Evolutionary conservation across 2,888 invertebrate species (phyloP).

Genomic region (Acanthococcus lagerstroemiae): DNA sequence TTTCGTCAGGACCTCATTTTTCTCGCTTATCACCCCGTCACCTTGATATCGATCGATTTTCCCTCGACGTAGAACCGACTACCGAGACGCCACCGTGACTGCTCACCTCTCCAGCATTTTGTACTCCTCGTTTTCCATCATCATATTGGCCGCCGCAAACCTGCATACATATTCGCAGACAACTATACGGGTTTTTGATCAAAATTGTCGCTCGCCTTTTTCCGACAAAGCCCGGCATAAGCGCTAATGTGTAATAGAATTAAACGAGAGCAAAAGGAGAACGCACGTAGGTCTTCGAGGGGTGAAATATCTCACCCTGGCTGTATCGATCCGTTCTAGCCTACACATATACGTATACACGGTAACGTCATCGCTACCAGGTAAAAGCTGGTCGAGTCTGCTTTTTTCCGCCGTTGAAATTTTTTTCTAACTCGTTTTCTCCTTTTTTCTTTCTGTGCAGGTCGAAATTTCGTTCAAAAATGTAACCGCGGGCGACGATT

Average conservation of each 20-base stretch:
- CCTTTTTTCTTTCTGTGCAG: neutral
- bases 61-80: no score
- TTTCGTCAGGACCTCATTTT: no score
- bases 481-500: no score
- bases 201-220: no score
- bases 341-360: slow-evolving; percentile 1
- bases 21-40: neutral
- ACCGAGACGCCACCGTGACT: no score
- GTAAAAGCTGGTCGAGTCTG: neutral
- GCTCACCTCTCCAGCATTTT: no score
- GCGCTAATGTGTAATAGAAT: neutral
- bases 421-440: neutral
- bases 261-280: neutral
- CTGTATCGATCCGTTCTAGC: slow-evolving; percentile 2
- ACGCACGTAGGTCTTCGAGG: neutral
- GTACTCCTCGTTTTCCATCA: no score
- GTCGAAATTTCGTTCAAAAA: no score
- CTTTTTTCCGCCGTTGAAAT: neutral
- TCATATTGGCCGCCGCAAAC: no score
- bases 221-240: neutral
- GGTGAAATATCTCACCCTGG: slow-evolving; percentile 12
- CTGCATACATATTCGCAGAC: no score
- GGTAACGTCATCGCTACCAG: neutral
- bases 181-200: no score
- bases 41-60: neutral